phyloP scores from a whole-genome alignment of 2,888 invertebrate species.

The Heteropelma amictum region DNA sequence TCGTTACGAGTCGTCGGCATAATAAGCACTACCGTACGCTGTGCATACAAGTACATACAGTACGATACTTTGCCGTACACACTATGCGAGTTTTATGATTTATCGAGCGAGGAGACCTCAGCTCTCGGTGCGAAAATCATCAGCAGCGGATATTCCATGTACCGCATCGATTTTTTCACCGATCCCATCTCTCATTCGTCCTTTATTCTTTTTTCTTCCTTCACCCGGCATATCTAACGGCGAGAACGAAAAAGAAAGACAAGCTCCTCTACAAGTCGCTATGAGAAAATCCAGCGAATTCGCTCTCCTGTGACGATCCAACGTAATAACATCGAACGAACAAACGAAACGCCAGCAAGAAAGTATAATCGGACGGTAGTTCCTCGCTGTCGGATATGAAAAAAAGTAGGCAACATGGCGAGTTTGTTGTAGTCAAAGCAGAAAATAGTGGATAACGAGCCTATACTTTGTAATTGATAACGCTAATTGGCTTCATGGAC shows the following conservation, averaged over 20 bases:
- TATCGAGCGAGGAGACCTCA: slow-evolving; percentile 40
- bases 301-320: slow-evolving; percentile 30
- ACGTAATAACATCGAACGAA: neutral
- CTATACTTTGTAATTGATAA: slow-evolving; percentile 42
- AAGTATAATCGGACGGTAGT: too few relatives aligned
- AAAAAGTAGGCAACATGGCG: neutral
- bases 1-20: slow-evolving; percentile 50
- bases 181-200: neutral
- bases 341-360: too few relatives aligned
- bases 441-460: slow-evolving; percentile 17
- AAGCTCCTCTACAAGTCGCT: slow-evolving; percentile 11
- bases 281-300: slow-evolving; percentile 6
- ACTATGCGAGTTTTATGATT: slow-evolving; percentile 47
- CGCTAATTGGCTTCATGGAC: slow-evolving; percentile 47
- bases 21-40: slow-evolving; percentile 44
- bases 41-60: neutral
- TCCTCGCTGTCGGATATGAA: too few relatives aligned
- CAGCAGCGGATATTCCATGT: slow-evolving; percentile 43
- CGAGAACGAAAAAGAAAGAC: neutral
- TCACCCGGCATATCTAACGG: too few relatives aligned
- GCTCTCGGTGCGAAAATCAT: slow-evolving; percentile 33
- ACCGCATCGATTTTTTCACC: slow-evolving; percentile 20
- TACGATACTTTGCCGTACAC: neutral
- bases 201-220: neutral
- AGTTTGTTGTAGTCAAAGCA: neutral